Base-by-base conservation (phyloP, 2,113 vertebrate genomes). In the Campylomormyrus tamandua region DNA sequence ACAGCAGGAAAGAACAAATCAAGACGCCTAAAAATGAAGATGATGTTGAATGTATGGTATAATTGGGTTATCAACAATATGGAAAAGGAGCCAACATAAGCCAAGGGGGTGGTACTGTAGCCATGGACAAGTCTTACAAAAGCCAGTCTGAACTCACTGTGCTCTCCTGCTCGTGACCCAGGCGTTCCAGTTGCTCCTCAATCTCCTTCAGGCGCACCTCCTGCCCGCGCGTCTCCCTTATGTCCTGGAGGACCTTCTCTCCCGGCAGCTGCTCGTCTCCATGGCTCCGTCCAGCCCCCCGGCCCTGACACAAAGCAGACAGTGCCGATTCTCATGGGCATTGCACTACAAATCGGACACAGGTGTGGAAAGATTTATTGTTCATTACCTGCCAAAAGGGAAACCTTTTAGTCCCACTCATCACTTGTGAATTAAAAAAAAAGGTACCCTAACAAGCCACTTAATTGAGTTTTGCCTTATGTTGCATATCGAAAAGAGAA, bases 121-220 rank as follows among this genome's bases (percentile, higher is more conserved):
- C 89, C 58, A 62, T 89, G 88, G 77, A 77, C 45, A 45, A 83
- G 83, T 84, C 83, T 24, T 46, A 84, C 42, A 53, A 48, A 90
- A 86, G 91, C 90, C 91, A 90, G 93, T 94, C 92, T 94, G 92
- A 94, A 95, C 95, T 95, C 92, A 96, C 95, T 88, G 89, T 92
- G 92, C 89, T 93, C 88, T 93, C 91, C 86, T 94, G 94, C 93
- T 92, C 58, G 17, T 80, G 93, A 83, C 92, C 93, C 91, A 99
- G 94, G 35, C 92, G 93, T 93, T 96, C 96, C 95, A 99, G 96
- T 89, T 97, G 96, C 90, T 95, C 95, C 93, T 98, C 95, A 91
- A 99, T 99, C 91, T 97, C 96, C 93, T 92, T 95, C 92, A 99
- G 95, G 21, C 96, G 95, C 89, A 91, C 95, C 94, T 97, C 95